Evolutionary conservation across 92 coral and sea anemone genomes (phyloP).

Genomic region (Zoanthus sociatus): DNA sequence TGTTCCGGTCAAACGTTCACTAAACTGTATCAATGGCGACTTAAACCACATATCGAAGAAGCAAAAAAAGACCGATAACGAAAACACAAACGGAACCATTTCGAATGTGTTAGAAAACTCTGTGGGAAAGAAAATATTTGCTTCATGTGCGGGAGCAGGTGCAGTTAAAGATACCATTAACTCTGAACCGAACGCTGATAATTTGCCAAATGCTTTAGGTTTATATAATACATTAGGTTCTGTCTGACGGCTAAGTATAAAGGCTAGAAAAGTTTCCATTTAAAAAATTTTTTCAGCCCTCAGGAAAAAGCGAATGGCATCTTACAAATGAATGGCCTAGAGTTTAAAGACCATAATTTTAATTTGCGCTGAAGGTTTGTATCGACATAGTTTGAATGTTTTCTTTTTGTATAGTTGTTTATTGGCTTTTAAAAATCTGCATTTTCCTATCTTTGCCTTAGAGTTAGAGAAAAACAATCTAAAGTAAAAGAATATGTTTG

Average conservation of each 20-base stretch:
- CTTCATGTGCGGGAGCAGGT: neutral
- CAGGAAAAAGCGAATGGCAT: neutral
- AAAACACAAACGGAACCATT: neutral
- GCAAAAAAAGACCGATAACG: neutral
- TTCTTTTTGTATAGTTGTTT: neutral
- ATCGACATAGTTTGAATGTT: neutral
- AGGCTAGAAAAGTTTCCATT: neutral
- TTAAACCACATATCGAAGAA: constrained; percentile 23
- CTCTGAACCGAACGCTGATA: neutral
- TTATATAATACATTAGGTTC: neutral
- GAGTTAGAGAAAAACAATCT: neutral
- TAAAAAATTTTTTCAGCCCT: constrained; percentile 2
- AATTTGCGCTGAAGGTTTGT: neutral
- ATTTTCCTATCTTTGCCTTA: neutral
- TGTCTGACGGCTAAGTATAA: neutral
- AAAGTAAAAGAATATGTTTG: too few relatives aligned
- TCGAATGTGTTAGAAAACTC: neutral
- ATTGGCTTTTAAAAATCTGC: neutral
- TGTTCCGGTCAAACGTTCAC: constrained; percentile 16
- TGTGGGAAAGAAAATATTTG: neutral
- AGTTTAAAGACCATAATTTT: neutral
- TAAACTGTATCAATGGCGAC: constrained; percentile 37
- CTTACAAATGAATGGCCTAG: neutral
- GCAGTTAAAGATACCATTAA: neutral
- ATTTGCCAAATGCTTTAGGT: neutral